Evolutionary conservation across 2,888 invertebrate genomes (phyloP), one percentile per base, ranked within the genome.

Genomic region (Leptinotarsa peninsularis): DNA sequence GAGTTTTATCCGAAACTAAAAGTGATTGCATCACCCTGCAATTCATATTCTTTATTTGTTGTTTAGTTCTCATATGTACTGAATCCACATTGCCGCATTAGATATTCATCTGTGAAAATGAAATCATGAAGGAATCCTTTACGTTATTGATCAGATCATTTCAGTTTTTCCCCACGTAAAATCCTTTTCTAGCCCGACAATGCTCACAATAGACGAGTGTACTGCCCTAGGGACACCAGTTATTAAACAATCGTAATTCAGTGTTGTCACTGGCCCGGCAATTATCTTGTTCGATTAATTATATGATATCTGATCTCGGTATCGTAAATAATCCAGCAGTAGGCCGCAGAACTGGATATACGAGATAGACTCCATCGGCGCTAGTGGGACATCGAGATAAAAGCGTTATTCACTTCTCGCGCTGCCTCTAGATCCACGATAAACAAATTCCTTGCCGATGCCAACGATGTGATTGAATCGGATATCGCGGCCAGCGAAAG

Each of bases 231-330:
- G 78, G 74, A 56, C 71, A 71, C 66, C 75, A 78, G 76, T 81
- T 82, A 84, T 85, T 82, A 83, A 83, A 82, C 83, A 82, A 82
- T 84, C 85, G 85, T 86, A 86, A 87, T 84, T 86, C 83, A 84
- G 82, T 80, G 83, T 82, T 52, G 74, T 67, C 72, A 66, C 74
- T 70, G 74, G 78, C 81, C 82, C 80, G 79, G 83, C 83, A 86
- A 87, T 87, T 87, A 86, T 85, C 84, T 77, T 82, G 84, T 85
- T 84, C 84, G 84, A 86, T 87, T 87, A 87, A 86, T 87, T 82
- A 80, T 76, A 81, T 71, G 79, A 78, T 81, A 76, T 80, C 79
- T 75, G 76, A 76, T 76, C 73, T 71, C 27, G 54, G 66, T 50
- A 76, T 74, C 73, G 72, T 76, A 76, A 76, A 76, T 74, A 76